These are phyloP conservation scores for Auanema sp. DNA, from an alignment of 2,888 invertebrate genomes.

Conservation along the genomic window DNA sequence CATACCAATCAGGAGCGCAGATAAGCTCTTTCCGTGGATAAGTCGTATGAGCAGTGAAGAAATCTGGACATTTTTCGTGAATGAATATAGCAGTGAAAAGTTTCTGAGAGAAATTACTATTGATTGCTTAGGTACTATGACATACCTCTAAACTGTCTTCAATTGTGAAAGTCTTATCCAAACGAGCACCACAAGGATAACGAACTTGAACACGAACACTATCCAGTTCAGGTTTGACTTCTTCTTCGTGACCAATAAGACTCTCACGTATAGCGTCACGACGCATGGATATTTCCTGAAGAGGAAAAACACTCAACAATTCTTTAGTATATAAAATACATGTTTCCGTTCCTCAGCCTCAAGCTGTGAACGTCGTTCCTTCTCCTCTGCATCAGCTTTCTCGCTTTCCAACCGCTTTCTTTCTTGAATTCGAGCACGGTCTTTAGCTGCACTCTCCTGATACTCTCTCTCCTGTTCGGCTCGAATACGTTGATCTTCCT, in stretches of 20 bases:
- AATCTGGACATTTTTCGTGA: conserved; percentile 86
- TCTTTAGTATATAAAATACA: background rate
- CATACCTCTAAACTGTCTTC: conserved; percentile 80
- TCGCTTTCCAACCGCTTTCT: conserved; percentile 39
- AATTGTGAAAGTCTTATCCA: conserved; percentile 83
- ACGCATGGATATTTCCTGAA: conserved; percentile 8
- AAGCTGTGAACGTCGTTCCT: conserved; percentile 71
- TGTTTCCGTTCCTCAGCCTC: conserved; percentile 17
- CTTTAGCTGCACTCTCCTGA: conserved; percentile 38
- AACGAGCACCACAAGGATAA: conserved; percentile 83
- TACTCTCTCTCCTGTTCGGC: conserved; percentile 42
- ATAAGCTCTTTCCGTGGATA: conserved; percentile 40
- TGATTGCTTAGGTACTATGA: conserved; percentile 14
- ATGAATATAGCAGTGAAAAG: conserved; percentile 93
- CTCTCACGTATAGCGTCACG: conserved; percentile 14
- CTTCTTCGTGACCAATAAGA: conserved; percentile 9
- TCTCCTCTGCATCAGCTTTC: conserved; percentile 70
- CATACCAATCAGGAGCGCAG: conserved; percentile 51
- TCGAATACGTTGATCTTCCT: conserved; percentile 27
- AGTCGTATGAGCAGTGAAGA: conserved; percentile 64
- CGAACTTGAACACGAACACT: conserved; percentile 85
- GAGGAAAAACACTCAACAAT: background rate
- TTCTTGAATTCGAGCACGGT: conserved; percentile 34
- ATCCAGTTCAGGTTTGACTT: conserved; percentile 69
- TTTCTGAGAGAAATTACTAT: conserved; percentile 72